phyloP scores from a whole-genome alignment of 2,113 vertebrate species.

The Sinosuthora webbiana region DNA sequence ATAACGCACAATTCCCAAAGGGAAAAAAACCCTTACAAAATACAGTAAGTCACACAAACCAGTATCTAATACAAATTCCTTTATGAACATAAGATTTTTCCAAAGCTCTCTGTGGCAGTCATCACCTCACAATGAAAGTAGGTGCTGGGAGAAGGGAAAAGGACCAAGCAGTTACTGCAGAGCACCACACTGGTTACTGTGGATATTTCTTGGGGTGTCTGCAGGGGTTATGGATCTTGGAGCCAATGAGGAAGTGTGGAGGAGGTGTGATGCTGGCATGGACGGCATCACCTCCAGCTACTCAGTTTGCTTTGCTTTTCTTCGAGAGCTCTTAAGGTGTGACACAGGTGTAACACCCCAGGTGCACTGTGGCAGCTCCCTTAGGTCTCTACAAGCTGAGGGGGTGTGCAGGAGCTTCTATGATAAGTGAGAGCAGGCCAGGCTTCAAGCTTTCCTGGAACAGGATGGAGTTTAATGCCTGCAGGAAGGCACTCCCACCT shows the following conservation, averaged over 20 bases:
- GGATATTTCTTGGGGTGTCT: background rate
- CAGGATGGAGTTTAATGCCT: background rate
- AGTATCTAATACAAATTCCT: constrained; percentile 48
- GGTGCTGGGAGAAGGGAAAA: background rate
- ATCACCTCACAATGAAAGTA: constrained; percentile 29
- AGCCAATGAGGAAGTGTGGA: background rate
- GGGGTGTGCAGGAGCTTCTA: background rate
- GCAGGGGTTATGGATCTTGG: background rate
- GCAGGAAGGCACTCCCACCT: background rate
- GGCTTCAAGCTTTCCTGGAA: background rate
- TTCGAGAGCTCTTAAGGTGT: background rate
- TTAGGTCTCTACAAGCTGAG: background rate
- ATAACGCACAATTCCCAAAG: constrained; percentile 62
- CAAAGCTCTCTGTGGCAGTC: background rate
- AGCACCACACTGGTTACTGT: background rate
- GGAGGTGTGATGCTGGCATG: background rate
- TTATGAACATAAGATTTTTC: constrained; percentile 39
- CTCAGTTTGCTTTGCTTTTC: background rate
- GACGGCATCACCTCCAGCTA: background rate
- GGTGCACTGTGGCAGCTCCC: background rate
- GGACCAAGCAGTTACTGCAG: background rate
- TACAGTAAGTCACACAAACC: constrained; percentile 54
- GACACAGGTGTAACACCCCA: background rate
- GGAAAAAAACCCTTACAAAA: constrained; percentile 57
- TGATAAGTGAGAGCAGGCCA: background rate